Percentiles rank a stretch among this genome's conserved stretches.
Evolutionary conservation across 2,888 invertebrate species (phyloP).

Genomic region (Abrostola triplasia): DNA sequence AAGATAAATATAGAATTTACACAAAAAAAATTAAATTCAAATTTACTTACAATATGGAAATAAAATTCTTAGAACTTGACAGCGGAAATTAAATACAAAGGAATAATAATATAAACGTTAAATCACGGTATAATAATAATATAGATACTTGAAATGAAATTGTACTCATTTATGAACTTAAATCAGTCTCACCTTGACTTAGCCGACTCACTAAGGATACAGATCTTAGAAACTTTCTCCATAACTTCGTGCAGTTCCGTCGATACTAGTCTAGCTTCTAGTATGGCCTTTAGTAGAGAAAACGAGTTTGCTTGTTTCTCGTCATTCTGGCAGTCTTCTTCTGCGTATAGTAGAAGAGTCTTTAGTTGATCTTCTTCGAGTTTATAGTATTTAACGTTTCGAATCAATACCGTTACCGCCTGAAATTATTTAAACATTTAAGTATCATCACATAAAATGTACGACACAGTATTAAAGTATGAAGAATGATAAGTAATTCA

Average conservation of each 20-base stretch:
- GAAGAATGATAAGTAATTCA: background rate
- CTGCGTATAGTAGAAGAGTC: conserved; percentile 94
- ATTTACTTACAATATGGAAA: too few relatives aligned
- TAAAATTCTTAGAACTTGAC: too few relatives aligned
- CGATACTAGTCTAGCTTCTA: conserved; percentile 92
- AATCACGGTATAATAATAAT: background rate
- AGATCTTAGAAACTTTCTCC: conserved; percentile 93
- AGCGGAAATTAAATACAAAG: too few relatives aligned
- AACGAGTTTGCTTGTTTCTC: conserved; percentile 96
- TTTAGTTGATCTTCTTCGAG: conserved; percentile 93
- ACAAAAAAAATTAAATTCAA: too few relatives aligned
- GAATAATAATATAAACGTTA: too few relatives aligned
- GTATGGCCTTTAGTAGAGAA: conserved; percentile 94
- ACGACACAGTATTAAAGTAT: too few relatives aligned
- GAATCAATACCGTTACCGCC: conserved; percentile 94
- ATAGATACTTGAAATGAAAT: conserved; percentile 10
- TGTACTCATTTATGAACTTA: too few relatives aligned
- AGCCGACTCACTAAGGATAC: conserved; percentile 92
- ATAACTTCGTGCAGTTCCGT: conserved; percentile 94
- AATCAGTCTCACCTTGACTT: conserved; percentile 84
- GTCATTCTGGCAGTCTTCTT: conserved; percentile 95
- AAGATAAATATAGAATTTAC: too few relatives aligned
- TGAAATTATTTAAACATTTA: conserved; percentile 67
- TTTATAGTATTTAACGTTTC: conserved; percentile 92
- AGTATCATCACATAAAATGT: too few relatives aligned